Percentiles rank a stretch among this genome's conserved stretches.
These are phyloP conservation scores for Tiaroga cobitis DNA, from an alignment of 2,797 vertebrate genomes.

Conservation along the genomic window DNA sequence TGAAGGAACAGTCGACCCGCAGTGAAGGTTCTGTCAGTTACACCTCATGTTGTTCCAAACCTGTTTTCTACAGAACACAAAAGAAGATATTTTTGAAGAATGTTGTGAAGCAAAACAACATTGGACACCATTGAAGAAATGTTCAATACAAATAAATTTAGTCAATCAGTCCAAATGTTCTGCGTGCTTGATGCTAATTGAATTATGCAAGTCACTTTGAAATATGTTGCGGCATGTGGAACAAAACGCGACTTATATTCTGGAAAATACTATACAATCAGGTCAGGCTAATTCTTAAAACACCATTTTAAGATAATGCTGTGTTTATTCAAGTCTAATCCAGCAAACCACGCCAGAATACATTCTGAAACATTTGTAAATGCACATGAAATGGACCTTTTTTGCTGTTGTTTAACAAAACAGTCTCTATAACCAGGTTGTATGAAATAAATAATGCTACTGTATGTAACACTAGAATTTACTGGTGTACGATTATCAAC, in stretches of 20 bases:
- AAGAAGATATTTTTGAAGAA: neutral
- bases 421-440: neutral
- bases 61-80: neutral
- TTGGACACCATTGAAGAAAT: neutral
- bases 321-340: neutral
- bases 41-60: neutral
- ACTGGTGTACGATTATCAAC: neutral
- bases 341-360: neutral
- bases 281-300: neutral
- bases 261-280: neutral
- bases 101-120: neutral
- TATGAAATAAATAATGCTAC: neutral
- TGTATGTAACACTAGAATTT: neutral
- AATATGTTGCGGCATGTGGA: neutral
- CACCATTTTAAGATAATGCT: neutral
- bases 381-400: neutral
- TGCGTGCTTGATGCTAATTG: neutral
- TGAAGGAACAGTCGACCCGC: neutral
- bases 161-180: neutral
- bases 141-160: neutral
- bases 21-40: neutral
- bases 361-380: neutral
- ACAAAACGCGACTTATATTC: neutral
- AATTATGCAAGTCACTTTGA: neutral
- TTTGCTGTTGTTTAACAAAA: neutral